Percentiles rank a stretch among this genome's conserved stretches.
These are phyloP conservation scores for Leucophenga varia DNA, from an alignment of 1,140 invertebrate genomes.

Conservation along the genomic window DNA sequence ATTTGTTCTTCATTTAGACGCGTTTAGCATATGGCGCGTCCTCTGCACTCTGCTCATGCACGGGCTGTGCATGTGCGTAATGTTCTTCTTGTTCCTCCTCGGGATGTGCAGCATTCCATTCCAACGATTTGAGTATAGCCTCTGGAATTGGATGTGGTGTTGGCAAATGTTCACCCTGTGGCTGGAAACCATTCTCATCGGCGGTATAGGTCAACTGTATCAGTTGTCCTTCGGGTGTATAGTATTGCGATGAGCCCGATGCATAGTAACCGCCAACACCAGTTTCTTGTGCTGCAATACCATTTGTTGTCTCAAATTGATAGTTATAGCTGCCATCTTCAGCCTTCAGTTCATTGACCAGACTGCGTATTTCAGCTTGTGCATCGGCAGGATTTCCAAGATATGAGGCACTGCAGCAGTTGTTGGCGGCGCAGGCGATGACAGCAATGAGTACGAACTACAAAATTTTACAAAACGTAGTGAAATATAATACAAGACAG, in stretches of 20 bases:
- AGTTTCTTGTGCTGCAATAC: constrained; percentile 62
- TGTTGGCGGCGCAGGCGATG: too few species aligned
- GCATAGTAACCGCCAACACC: constrained; percentile 56
- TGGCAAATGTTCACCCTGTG: constrained; percentile 60
- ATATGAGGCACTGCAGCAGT: too few species aligned
- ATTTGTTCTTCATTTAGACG: too few species aligned
- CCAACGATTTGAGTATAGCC: constrained; percentile 54
- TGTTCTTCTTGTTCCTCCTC: constrained; percentile 29
- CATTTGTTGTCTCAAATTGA: constrained; percentile 64
- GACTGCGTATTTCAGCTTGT: constrained; percentile 44
- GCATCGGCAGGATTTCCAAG: constrained; percentile 35
- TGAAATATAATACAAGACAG: too few species aligned
- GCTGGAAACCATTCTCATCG: constrained; percentile 64
- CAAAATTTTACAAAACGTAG: too few species aligned
- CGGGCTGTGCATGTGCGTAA: constrained; percentile 10
- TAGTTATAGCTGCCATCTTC: constrained; percentile 60
- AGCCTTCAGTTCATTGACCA: constrained; percentile 36
- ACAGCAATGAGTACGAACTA: constrained; percentile 7
- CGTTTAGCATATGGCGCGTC: too few species aligned
- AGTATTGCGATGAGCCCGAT: constrained; percentile 41
- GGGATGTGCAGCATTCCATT: constrained; percentile 59
- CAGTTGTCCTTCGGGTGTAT: constrained; percentile 55
- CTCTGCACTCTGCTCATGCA: constrained; percentile 22
- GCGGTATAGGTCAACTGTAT: constrained; percentile 62
- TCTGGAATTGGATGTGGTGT: constrained; percentile 57